Evolutionary conservation across 2,113 vertebrate genomes (phyloP).

Genomic region (Peromyscus polionotus): DNA sequence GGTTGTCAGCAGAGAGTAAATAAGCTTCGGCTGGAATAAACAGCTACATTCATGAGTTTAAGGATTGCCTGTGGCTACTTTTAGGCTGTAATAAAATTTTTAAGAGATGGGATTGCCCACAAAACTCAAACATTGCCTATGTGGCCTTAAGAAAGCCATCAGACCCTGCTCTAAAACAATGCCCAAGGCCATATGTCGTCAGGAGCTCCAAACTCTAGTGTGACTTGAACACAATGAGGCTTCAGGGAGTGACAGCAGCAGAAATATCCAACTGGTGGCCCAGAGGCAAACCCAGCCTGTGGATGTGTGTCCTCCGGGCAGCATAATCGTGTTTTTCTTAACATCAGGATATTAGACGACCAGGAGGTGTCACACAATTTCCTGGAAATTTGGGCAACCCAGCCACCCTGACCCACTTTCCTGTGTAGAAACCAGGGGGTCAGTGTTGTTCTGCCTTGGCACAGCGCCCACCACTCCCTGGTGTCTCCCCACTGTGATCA

Average conservation of each 20-base stretch:
- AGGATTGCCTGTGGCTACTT: not conserved
- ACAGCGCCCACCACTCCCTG: not conserved
- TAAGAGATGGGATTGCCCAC: accelerated
- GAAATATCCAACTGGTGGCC: not conserved
- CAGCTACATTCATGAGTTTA: not conserved
- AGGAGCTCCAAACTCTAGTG: not conserved
- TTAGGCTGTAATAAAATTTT: not conserved
- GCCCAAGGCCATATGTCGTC: not conserved
- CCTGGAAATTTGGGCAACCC: not conserved
- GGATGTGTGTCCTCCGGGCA: not conserved
- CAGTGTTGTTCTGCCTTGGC: not conserved
- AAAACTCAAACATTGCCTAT: not conserved
- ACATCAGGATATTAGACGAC: not conserved
- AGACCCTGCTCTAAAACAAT: not conserved
- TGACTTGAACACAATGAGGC: too few relatives aligned
- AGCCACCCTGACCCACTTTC: not conserved
- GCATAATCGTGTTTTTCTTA: not conserved
- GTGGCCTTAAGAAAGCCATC: not conserved
- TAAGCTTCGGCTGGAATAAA: not conserved
- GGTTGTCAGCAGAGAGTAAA: not conserved
- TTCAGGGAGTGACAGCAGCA: not conserved
- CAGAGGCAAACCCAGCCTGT: not conserved
- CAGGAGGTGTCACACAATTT: not conserved
- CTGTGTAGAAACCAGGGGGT: accelerated
- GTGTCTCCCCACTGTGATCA: too few relatives aligned